Evolutionary conservation across 2,888 invertebrate species (phyloP).

Genomic region (Eudasyphora cyanicolor): DNA sequence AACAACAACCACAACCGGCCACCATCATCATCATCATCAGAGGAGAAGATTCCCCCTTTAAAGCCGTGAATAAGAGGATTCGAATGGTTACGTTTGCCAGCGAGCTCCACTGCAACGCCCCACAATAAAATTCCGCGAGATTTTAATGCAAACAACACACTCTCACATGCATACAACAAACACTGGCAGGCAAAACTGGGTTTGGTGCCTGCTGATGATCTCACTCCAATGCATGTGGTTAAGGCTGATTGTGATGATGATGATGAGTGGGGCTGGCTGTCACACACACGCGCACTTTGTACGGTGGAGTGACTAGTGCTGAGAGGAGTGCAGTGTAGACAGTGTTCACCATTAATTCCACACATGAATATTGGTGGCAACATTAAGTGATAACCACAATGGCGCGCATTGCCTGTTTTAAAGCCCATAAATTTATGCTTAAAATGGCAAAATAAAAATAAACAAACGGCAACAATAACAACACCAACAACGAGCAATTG

Average conservation of each 20-base stretch:
- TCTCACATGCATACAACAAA: background rate
- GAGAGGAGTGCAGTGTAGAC: background rate
- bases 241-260: background rate
- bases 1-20: background rate
- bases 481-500: background rate
- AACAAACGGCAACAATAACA: conserved; percentile 33
- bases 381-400: conserved; percentile 66
- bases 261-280: conserved; percentile 17
- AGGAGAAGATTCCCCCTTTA: background rate
- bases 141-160: conserved; percentile 5
- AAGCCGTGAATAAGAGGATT: background rate
- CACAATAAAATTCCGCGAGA: conserved; percentile 43
- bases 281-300: background rate
- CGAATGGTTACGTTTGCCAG: background rate
- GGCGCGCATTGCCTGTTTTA: conserved; percentile 58
- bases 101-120: conserved; percentile 56
- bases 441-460: conserved; percentile 7
- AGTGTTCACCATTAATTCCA: conserved; percentile 57
- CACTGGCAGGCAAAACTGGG: background rate
- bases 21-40: background rate
- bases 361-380: conserved; percentile 62
- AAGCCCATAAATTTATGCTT: conserved; percentile 48
- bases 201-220: background rate
- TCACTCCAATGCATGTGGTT: background rate
- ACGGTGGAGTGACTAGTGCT: no score